Conservation (phyloP, 2,888 invertebrate genomes). For the Exephanes ischioxanthus region DNA sequence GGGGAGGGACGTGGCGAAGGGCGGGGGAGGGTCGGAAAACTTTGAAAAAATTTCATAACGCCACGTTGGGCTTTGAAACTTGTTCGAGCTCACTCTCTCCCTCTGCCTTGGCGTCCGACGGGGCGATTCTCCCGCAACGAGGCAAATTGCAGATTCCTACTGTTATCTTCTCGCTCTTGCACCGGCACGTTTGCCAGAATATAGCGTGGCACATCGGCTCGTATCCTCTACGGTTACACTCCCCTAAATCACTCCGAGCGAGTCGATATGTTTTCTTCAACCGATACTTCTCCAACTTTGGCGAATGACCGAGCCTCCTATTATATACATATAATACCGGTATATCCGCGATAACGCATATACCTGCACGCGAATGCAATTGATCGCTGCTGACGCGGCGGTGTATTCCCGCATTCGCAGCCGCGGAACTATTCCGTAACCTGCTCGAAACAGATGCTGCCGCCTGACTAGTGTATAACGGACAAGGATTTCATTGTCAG, state of each 20-base stretch:
- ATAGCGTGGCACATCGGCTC: background rate
- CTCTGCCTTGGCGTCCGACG: background rate
- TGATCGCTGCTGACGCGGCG: slow-evolving; percentile 36
- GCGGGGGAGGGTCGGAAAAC: slow-evolving; percentile 8
- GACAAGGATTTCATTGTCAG: slow-evolving; percentile 50
- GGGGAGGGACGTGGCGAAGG: background rate
- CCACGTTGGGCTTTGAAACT: slow-evolving; percentile 31
- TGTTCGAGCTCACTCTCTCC: slow-evolving; percentile 3
- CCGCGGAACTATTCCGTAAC: background rate
- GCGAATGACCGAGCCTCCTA: background rate
- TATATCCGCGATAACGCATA: slow-evolving; percentile 8
- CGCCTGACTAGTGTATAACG: slow-evolving; percentile 20
- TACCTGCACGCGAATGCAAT: slow-evolving; percentile 11
- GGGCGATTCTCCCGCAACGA: slow-evolving; percentile 9
- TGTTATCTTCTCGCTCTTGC: background rate
- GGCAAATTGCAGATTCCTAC: slow-evolving; percentile 3
- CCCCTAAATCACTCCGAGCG: slow-evolving; percentile 19
- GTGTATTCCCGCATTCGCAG: background rate
- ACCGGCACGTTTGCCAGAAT: background rate
- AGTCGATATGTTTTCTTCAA: slow-evolving; percentile 5
- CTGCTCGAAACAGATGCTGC: slow-evolving; percentile 32
- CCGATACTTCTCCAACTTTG: slow-evolving; percentile 26
- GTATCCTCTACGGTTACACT: background rate
- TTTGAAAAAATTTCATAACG: slow-evolving; percentile 49
- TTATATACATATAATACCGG: background rate